A percentile compares a stretch with the other conserved stretches of the same genome.
Evolutionary conservation across 2,113 vertebrate species (phyloP).

Genomic region (Oophaga pumilio): DNA sequence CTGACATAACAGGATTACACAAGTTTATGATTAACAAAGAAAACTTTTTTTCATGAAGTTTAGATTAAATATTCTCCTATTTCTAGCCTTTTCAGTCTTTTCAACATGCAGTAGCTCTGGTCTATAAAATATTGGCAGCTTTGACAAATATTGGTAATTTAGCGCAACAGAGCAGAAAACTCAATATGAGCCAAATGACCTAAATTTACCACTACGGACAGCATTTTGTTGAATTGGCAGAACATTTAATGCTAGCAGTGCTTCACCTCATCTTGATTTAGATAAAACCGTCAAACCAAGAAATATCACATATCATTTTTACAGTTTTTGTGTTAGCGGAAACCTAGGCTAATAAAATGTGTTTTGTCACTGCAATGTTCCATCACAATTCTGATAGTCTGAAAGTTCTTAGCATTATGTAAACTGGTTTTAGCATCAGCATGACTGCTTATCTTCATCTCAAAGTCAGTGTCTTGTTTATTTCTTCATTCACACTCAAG

Average conservation of each 20-base stretch:
- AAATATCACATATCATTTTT: slow-evolving; percentile 4
- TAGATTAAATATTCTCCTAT: not conserved
- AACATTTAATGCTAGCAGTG: slow-evolving; percentile 8
- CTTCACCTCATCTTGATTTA: slow-evolving; percentile 33
- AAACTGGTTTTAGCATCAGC: not conserved
- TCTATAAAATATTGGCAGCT: slow-evolving; percentile 35
- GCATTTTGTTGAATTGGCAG: slow-evolving; percentile 41
- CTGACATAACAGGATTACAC: not conserved
- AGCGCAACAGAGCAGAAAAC: slow-evolving; percentile 46
- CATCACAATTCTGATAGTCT: not conserved
- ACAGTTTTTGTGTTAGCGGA: not conserved
- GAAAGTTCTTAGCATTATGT: not conserved
- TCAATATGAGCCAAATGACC: slow-evolving; percentile 40
- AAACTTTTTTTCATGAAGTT: slow-evolving; percentile 5
- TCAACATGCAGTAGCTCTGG: not conserved
- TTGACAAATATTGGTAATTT: slow-evolving; percentile 44
- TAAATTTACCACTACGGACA: slow-evolving; percentile 23
- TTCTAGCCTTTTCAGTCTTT: not conserved
- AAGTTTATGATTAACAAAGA: not conserved
- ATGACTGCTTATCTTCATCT: not conserved
- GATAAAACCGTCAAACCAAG: slow-evolving; percentile 5
- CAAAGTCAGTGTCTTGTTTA: not conserved
- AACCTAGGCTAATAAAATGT: slow-evolving; percentile 7
- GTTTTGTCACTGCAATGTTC: not conserved
- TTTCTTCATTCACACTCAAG: not conserved